These are phyloP conservation scores for Eristalis arbustorum DNA, from an alignment of 2,888 invertebrate species.

Conservation along the genomic window DNA sequence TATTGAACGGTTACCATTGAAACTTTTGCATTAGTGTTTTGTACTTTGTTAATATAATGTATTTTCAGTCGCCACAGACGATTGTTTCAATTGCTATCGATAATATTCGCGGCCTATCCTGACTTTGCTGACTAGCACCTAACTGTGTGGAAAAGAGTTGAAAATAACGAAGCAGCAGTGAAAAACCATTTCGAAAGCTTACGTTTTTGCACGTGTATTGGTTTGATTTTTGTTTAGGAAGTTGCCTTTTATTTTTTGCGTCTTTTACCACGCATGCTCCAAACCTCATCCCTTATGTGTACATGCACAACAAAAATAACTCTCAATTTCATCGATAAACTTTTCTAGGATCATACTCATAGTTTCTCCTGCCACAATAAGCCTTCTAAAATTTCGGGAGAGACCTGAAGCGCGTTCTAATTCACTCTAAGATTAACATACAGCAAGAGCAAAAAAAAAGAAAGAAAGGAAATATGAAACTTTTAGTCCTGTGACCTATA, in stretches of 20 bases:
- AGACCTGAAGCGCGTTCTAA: slow-evolving; percentile 67
- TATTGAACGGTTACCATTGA: not conserved
- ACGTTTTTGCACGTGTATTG: slow-evolving; percentile 25
- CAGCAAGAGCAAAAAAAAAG: not conserved
- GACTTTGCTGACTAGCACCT: slow-evolving; percentile 38
- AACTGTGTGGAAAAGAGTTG: slow-evolving; percentile 53
- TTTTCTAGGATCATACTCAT: slow-evolving; percentile 58
- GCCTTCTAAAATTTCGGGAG: slow-evolving; percentile 49
- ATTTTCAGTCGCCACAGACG: slow-evolving; percentile 33
- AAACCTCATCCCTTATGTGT: slow-evolving; percentile 35
- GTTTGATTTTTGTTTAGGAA: slow-evolving; percentile 25
- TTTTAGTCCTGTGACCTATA: slow-evolving; percentile 70
- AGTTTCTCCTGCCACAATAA: slow-evolving; percentile 43
- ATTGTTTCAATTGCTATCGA: slow-evolving; percentile 36
- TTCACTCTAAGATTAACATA: slow-evolving; percentile 67
- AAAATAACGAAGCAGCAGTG: slow-evolving; percentile 25
- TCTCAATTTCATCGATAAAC: slow-evolving; percentile 68
- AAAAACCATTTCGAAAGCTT: slow-evolving; percentile 42
- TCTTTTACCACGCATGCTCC: slow-evolving; percentile 47
- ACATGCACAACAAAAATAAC: slow-evolving; percentile 59
- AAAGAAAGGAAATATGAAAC: slow-evolving; percentile 11
- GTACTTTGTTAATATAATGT: not conserved
- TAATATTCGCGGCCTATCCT: slow-evolving; percentile 39
- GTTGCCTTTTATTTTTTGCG: not conserved
- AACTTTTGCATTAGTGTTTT: not conserved